Conservation (phyloP, 1,140 invertebrate genomes). For the Atta colombica region DNA sequence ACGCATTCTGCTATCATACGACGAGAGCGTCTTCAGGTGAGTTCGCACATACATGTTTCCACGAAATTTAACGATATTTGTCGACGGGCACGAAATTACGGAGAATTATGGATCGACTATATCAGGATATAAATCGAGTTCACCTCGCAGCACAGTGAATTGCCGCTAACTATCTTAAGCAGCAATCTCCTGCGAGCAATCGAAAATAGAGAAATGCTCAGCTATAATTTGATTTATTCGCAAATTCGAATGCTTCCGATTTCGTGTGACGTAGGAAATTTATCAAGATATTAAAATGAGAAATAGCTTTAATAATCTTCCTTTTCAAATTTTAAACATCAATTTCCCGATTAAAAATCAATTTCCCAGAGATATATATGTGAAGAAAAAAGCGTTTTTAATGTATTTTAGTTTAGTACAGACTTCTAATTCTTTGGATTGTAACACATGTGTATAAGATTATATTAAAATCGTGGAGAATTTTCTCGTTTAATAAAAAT, state of each 20-base stretch:
- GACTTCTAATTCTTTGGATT: too few species aligned
- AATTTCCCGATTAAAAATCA: neutral
- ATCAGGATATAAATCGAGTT: constrained; percentile 26
- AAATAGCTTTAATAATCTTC: neutral
- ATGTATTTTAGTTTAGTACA: neutral
- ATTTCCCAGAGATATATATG: neutral
- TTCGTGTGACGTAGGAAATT: neutral
- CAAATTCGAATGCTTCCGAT: neutral
- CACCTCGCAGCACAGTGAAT: constrained; percentile 31
- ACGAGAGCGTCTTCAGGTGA: constrained; percentile 95
- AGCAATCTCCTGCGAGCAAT: constrained; percentile 46
- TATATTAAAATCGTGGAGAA: neutral
- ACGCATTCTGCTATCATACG: constrained; percentile 95
- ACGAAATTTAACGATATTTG: constrained; percentile 11
- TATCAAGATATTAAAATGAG: too few species aligned
- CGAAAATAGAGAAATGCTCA: constrained; percentile 29
- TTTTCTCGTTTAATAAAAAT: neutral
- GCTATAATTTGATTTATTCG: constrained; percentile 35
- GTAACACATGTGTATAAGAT: neutral
- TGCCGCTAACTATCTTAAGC: constrained; percentile 50
- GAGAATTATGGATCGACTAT: constrained; percentile 42
- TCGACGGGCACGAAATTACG: constrained; percentile 36
- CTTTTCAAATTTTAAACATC: neutral
- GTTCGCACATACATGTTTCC: constrained; percentile 70
- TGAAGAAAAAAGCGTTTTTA: neutral